Conservation (phyloP, 2,888 invertebrate species). For the Cheilosia variabilis region DNA sequence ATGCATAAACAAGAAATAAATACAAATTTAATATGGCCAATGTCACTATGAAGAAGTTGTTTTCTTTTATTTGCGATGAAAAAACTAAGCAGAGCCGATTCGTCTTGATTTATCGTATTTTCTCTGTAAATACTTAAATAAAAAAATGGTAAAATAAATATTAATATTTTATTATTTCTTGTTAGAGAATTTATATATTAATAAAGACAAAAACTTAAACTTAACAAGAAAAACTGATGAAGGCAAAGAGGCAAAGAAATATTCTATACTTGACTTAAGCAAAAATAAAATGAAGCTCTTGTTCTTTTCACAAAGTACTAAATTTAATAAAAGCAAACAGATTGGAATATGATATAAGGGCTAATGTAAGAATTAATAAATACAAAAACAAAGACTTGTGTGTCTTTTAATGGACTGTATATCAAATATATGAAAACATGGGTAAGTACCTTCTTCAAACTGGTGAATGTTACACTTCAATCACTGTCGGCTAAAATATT, state of each 20-base stretch:
- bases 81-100: slow-evolving; percentile 9
- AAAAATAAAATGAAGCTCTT: slow-evolving; percentile 47
- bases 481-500: too few relatives aligned
- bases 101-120: slow-evolving; percentile 8
- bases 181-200: slow-evolving; percentile 67
- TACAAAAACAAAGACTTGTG: slow-evolving; percentile 37
- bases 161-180: slow-evolving; percentile 68
- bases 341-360: slow-evolving; percentile 59
- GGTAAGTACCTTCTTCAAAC: too few relatives aligned
- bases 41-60: slow-evolving; percentile 22
- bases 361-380: slow-evolving; percentile 68
- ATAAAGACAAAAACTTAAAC: slow-evolving; percentile 47
- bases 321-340: slow-evolving; percentile 40
- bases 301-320: slow-evolving; percentile 66
- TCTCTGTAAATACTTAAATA: slow-evolving; percentile 58
- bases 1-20: slow-evolving; percentile 29
- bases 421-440: too few relatives aligned
- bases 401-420: not conserved
- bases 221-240: slow-evolving; percentile 42
- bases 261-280: slow-evolving; percentile 49
- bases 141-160: slow-evolving; percentile 37
- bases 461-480: too few relatives aligned
- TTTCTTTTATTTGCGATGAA: slow-evolving; percentile 48
- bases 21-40: slow-evolving; percentile 55
- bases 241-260: slow-evolving; percentile 12